Evolutionary conservation across 2,113 vertebrate genomes (phyloP).

Genomic region (Istiophorus platypterus): DNA sequence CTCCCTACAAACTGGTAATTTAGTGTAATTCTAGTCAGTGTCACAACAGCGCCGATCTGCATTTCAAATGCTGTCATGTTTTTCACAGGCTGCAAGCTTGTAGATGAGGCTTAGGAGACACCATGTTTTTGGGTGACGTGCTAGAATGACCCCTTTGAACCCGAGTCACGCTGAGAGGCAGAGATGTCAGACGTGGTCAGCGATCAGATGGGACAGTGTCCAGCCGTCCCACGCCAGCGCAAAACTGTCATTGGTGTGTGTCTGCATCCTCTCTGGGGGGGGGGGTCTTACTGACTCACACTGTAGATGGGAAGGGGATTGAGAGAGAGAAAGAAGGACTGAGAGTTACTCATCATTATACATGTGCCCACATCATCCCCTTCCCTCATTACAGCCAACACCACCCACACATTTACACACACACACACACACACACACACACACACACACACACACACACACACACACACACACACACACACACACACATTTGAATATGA

Average conservation of each 20-base stretch:
- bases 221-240: slow-evolving; percentile 53
- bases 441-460: too few species aligned
- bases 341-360: slow-evolving; percentile 62
- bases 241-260: slow-evolving; percentile 38
- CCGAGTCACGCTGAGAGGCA: slow-evolving; percentile 54
- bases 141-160: slow-evolving; percentile 10
- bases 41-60: slow-evolving; percentile 62
- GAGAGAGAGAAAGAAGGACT: slow-evolving; percentile 28
- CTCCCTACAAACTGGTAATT: slow-evolving; percentile 63
- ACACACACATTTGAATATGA: slow-evolving; percentile 32
- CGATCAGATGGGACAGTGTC: slow-evolving; percentile 55
- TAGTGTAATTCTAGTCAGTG: slow-evolving; percentile 68
- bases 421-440: slow-evolving; percentile 13
- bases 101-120: slow-evolving; percentile 28
- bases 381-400: slow-evolving; percentile 59
- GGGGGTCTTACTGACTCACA: slow-evolving; percentile 61
- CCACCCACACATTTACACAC: slow-evolving; percentile 52
- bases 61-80: slow-evolving; percentile 64
- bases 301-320: slow-evolving; percentile 24
- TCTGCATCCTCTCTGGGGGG: slow-evolving; percentile 30
- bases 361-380: slow-evolving; percentile 55
- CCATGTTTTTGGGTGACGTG: slow-evolving; percentile 18
- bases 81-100: slow-evolving; percentile 16
- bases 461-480: background rate
- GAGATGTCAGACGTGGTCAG: slow-evolving; percentile 51